Base-by-base conservation (phyloP, 1,140 invertebrate genomes). In the Coenobita brevimanus region DNA sequence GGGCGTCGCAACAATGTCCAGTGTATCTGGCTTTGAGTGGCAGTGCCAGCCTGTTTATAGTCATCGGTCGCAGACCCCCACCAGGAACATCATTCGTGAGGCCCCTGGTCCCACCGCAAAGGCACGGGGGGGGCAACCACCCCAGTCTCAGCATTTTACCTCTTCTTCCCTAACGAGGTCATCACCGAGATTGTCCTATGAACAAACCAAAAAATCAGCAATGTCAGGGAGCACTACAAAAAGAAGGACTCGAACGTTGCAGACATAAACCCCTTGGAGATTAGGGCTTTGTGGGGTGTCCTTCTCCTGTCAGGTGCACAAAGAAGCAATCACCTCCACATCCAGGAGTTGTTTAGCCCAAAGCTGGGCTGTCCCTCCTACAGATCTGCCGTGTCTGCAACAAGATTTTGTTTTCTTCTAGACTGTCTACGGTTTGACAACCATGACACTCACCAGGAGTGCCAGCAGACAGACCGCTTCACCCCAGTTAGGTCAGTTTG, bases 1-100 rank as follows among this genome's bases (percentile, higher is more conserved):
- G 8, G 64, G 64, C 27, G 64, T 69, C 64, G 27, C 8, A 27
- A 69, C 64, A 27, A n/a, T n/a, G n/a, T n/a, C n/a, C n/a, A n/a
- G n/a, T n/a, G n/a, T n/a, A n/a, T n/a, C n/a, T n/a, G n/a, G 64
- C 64, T 69, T 69, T 69, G 64, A 69, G 64, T 69, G 64, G 64
- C 64, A 69, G 64, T 69, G 64, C 64, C 13, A 69, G 64, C 27
- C 64, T 17, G 27, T 17, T 27, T n/a, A n/a, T 27, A 69, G 13
- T 69, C 64, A 69, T 69, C 13, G 10, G 13, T 69, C 27, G 27
- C 64, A 17, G 64, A 69, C 64, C 64, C 64, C n/a, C n/a, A n/a
- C n/a, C n/a, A n/a, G n/a, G n/a, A n/a, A n/a, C n/a, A n/a, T n/a
- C n/a, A n/a, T n/a, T n/a, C n/a, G n/a, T n/a, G n/a, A n/a, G n/a